These are phyloP conservation scores for Pygathrix nemaeus DNA, from an alignment of 2,113 vertebrate genomes.

Conservation along the genomic window DNA sequence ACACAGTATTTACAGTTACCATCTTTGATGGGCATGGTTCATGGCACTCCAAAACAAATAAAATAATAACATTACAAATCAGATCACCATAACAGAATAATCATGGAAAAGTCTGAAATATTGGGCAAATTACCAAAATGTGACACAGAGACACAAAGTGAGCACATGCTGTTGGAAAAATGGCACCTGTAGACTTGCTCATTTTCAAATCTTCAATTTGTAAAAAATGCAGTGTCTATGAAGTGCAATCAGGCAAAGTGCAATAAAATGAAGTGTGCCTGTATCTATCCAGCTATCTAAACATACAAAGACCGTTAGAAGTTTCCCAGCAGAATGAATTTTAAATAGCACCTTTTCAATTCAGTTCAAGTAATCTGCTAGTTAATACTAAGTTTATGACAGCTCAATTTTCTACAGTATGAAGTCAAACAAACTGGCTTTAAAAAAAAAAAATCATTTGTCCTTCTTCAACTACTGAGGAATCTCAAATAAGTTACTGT, in stretches of 20 bases:
- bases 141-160: background rate
- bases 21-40: background rate
- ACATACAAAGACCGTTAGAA: background rate
- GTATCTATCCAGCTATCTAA: background rate
- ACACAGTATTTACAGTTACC: background rate
- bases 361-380: background rate
- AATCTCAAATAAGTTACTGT: background rate
- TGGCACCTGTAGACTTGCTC: background rate
- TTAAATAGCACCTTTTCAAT: background rate
- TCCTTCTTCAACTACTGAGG: background rate
- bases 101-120: background rate
- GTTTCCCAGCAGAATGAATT: background rate
- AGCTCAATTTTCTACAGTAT: background rate
- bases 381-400: background rate
- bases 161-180: background rate
- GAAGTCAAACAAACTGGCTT: background rate
- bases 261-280: background rate
- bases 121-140: background rate
- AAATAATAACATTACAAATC: background rate
- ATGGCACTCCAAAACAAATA: background rate
- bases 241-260: background rate
- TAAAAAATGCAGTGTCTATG: background rate
- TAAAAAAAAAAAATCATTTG: background rate
- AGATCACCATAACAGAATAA: background rate
- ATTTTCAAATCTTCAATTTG: background rate